Evolutionary conservation across 2,113 vertebrate species (phyloP), one percentile per base, ranked within the genome.

Genomic region (Bothrops jararaca): DNA sequence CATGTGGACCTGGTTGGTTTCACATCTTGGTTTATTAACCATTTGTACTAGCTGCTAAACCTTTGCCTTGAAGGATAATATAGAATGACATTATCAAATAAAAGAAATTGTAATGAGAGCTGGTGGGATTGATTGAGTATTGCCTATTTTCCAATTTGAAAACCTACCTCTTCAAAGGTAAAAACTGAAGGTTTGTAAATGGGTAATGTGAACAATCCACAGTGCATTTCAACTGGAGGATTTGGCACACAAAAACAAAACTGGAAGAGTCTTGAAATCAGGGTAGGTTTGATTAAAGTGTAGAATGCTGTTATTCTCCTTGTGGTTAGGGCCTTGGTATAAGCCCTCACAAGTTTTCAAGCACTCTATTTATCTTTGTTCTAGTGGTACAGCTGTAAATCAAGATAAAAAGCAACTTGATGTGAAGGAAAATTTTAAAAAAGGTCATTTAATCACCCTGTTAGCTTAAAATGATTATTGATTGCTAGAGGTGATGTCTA

Each of bases 401-500:
- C 96, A 97, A 97, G 97, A 98, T 97, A 97, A 97, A 97, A 97
- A 97, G 96, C 96, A 97, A 96, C 96, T 96, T 95, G 95, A 98
- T 96, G 97, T 96, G 95, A 97, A 94, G 92, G 95, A 97, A 98
- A 98, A 97, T 98, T 97, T 80, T 97, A 97, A 97, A 96, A 94
- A 95, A 97, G 96, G 96, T 97, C 97, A 97, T 97, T 98, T 97
- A 98, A 98, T 98, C 97, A 98, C 96, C 92, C 96, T 20, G 95
- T 97, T 98, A 97, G 94, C 95, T 97, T 97, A 96, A 98, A 98
- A 98, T 98, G 97, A 98, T 98, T 98, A 98, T 98, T 97, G 97
- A 98, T 98, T 98, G 93, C 93, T 97, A 92, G 95, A 98, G 96
- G 96, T 97, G 96, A 97, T 97, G 95, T 97, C 97, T 98, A 98